These are phyloP conservation scores for Tetragonula carbonaria DNA, from an alignment of 2,888 invertebrate species.

Conservation along the genomic window DNA sequence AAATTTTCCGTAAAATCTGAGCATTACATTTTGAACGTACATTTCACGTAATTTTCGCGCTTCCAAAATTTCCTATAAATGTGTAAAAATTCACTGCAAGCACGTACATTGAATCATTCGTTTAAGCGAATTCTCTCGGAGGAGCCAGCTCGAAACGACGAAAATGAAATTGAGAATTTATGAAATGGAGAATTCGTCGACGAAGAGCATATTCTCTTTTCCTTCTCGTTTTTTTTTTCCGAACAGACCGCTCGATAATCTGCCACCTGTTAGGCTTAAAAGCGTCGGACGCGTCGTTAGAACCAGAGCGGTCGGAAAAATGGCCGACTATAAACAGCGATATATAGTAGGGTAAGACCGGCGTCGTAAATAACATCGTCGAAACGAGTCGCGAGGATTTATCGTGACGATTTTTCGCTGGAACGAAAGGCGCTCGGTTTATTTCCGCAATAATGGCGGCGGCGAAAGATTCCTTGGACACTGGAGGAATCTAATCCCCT, in stretches of 20 bases:
- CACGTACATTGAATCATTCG: background rate
- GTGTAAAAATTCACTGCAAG: no score
- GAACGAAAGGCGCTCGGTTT: constrained; percentile 41
- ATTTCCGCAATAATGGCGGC: constrained; percentile 51
- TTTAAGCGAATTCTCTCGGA: background rate
- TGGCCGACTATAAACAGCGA: constrained; percentile 56
- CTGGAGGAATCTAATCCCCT: background rate
- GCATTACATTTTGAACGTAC: no score
- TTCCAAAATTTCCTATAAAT: no score
- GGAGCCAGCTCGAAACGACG: background rate
- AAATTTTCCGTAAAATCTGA: no score
- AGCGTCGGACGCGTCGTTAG: constrained; percentile 55
- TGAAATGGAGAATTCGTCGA: constrained; percentile 3
- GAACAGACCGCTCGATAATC: constrained; percentile 50
- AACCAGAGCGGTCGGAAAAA: constrained; percentile 45
- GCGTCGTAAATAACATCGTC: constrained; percentile 58
- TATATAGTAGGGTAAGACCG: constrained; percentile 55
- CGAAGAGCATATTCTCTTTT: constrained; percentile 21
- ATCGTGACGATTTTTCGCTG: constrained; percentile 63
- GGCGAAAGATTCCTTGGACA: constrained; percentile 25
- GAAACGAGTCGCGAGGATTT: constrained; percentile 64
- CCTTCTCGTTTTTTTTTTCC: background rate
- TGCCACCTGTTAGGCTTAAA: constrained; percentile 70
- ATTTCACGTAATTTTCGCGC: no score
- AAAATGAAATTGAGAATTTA: background rate